These are phyloP conservation scores for Diogma glabrata DNA, from an alignment of 2,888 invertebrate species.

Conservation along the genomic window DNA sequence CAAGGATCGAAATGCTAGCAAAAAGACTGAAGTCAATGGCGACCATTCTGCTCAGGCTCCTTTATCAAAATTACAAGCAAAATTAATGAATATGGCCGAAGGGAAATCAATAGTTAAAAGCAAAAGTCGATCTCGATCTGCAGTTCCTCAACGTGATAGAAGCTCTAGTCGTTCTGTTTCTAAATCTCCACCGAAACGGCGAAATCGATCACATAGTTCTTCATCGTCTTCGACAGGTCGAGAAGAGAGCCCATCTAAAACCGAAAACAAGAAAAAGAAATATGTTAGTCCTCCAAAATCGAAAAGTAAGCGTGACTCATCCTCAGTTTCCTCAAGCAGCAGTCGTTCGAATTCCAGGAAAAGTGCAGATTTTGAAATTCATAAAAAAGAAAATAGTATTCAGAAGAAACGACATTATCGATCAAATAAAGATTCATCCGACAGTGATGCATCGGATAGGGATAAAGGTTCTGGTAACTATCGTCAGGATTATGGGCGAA, in stretches of 20 bases:
- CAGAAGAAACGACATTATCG: slow-evolving; percentile 84
- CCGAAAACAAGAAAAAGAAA: slow-evolving; percentile 24
- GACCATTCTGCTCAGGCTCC: slow-evolving; percentile 21
- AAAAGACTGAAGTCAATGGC: slow-evolving; percentile 24
- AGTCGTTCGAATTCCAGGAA: slow-evolving; percentile 14
- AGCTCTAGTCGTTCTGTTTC: slow-evolving; percentile 17
- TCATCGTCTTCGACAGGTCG: slow-evolving; percentile 25
- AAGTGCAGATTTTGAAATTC: slow-evolving; percentile 51
- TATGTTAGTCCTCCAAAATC: background rate
- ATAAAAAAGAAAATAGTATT: slow-evolving; percentile 66
- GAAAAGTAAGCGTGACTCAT: slow-evolving; percentile 9
- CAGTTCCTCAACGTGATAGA: slow-evolving; percentile 10
- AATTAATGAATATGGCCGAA: slow-evolving; percentile 48
- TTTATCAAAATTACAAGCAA: slow-evolving; percentile 48
- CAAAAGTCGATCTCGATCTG: slow-evolving; percentile 21
- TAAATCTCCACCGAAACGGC: slow-evolving; percentile 26
- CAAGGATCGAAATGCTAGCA: slow-evolving; percentile 2
- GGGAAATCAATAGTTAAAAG: slow-evolving; percentile 25
- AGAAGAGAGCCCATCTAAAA: slow-evolving; percentile 23
- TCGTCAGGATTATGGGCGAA: slow-evolving; percentile 18
- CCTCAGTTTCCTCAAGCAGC: slow-evolving; percentile 5
- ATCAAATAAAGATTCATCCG: slow-evolving; percentile 71
- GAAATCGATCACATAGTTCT: slow-evolving; percentile 26
- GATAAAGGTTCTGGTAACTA: slow-evolving; percentile 22
- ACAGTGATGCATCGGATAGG: slow-evolving; percentile 39